Base-by-base conservation (phyloP, 2,113 vertebrate genomes). In the Sorex araneus region DNA sequence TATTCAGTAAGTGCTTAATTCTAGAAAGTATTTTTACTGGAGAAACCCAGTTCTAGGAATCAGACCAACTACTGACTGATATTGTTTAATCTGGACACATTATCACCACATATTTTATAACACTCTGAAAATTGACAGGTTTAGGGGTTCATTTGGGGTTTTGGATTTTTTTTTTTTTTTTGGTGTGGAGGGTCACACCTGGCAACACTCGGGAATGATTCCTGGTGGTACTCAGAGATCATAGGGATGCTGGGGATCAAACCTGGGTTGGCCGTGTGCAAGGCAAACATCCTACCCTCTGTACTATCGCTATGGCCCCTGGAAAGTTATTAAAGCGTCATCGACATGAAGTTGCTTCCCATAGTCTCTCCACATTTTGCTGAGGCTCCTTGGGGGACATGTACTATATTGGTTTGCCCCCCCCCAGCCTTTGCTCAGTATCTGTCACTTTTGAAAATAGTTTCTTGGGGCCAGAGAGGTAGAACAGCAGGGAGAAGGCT, bases 1-100 rank as follows among this genome's bases (percentile, higher is more conserved):
- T 71, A 78, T 21, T 93, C 90, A 94, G 0, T 82, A 89, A 87
- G 13, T 89, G 36, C 34, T 93, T 70, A 67, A 50, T 47, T 94
- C 78, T 87, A 81, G 70, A 89, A 90, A 91, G 25, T 70, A 40
- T 78, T 82, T 32, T 78, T 73, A 75, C 70, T 30, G 71, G 76
- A 87, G 43, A 70, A 54, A 78, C 12, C 47, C 23, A 40, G 67
- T 76, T 32, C 54, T 18, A 80, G 25, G 88, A 87, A 85, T 88
- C 60, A 92, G 54, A 90, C 34, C 45, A 89, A 54, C 34, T 23
- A 47, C 50, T 66, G 30, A 66, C 23, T 87, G 70, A 64, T n/a
- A 50, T 8, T 79, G n/a, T 32, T 21, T 80, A 87, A 87, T 85
- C 36, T 78, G 87, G 27, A 40, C 40, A 40, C 40, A 79, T 87